These are phyloP conservation scores for Macrophya alboannulata DNA, from an alignment of 2,888 invertebrate genomes.

Conservation along the genomic window DNA sequence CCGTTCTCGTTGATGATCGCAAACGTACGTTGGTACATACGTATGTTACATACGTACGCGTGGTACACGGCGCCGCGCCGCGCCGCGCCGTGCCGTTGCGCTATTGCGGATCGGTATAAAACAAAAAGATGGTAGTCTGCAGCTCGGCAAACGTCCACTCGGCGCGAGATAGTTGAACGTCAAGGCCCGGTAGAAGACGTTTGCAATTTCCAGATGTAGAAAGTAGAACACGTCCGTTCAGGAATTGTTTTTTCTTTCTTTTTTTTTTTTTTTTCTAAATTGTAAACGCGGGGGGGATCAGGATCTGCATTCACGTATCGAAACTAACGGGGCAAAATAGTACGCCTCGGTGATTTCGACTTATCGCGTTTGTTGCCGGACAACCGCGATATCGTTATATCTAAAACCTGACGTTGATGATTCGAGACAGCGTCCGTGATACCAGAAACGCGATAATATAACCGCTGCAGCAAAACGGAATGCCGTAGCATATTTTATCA, in stretches of 20 bases:
- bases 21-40: neutral
- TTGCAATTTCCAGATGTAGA: slow-evolving; percentile 37
- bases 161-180: neutral
- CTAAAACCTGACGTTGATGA: slow-evolving; percentile 42
- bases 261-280: slow-evolving; percentile 30
- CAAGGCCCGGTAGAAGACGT: slow-evolving; percentile 14
- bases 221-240: slow-evolving; percentile 39
- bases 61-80: too few relatives aligned
- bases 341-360: slow-evolving; percentile 43
- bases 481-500: neutral
- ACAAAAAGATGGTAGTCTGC: slow-evolving; percentile 20
- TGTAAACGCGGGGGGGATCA: slow-evolving; percentile 30
- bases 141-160: neutral
- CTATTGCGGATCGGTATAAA: slow-evolving; percentile 13
- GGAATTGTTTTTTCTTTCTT: too few relatives aligned
- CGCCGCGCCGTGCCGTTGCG: neutral
- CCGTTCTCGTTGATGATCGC: slow-evolving; percentile 39
- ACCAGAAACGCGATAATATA: slow-evolving; percentile 11
- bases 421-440: slow-evolving; percentile 9
- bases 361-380: slow-evolving; percentile 34
- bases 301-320: slow-evolving; percentile 24
- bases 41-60: neutral
- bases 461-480: slow-evolving; percentile 24
- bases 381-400: slow-evolving; percentile 44
- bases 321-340: slow-evolving; percentile 4